These are phyloP conservation scores for Episyrphus balteatus DNA, from an alignment of 1,140 invertebrate genomes.

Conservation along the genomic window DNA sequence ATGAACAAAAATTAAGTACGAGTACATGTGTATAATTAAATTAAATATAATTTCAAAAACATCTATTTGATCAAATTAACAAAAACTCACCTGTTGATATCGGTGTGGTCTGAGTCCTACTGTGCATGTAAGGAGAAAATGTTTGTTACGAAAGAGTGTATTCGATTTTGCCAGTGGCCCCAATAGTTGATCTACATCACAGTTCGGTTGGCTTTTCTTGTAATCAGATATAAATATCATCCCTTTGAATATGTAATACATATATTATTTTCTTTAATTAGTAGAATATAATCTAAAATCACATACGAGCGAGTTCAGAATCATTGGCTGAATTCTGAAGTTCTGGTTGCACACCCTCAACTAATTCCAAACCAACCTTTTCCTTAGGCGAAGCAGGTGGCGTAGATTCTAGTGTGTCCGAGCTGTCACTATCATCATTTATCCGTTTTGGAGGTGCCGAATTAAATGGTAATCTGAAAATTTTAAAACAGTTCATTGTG, in stretches of 20 bases:
- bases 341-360: conserved; percentile 42
- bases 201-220: neutral
- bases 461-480: too few relatives aligned
- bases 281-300: neutral
- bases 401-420: neutral
- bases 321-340: conserved; percentile 37
- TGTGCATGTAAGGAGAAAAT: conserved; percentile 45
- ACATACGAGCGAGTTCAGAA: neutral
- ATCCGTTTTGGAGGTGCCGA: too few relatives aligned
- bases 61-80: neutral
- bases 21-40: too few relatives aligned
- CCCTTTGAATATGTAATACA: neutral
- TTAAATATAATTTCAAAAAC: too few relatives aligned
- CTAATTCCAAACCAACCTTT: conserved; percentile 19
- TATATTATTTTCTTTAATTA: neutral
- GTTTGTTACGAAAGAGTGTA: conserved; percentile 41
- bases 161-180: conserved; percentile 41
- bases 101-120: conserved; percentile 10
- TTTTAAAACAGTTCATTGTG: too few relatives aligned
- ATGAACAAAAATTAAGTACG: too few relatives aligned
- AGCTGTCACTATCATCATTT: too few relatives aligned
- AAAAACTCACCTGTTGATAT: neutral
- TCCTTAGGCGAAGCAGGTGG: neutral
- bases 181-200: conserved; percentile 12
- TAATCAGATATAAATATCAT: neutral